Conservation (phyloP, 2,113 vertebrate genomes). For the Panthera leo region DNA sequence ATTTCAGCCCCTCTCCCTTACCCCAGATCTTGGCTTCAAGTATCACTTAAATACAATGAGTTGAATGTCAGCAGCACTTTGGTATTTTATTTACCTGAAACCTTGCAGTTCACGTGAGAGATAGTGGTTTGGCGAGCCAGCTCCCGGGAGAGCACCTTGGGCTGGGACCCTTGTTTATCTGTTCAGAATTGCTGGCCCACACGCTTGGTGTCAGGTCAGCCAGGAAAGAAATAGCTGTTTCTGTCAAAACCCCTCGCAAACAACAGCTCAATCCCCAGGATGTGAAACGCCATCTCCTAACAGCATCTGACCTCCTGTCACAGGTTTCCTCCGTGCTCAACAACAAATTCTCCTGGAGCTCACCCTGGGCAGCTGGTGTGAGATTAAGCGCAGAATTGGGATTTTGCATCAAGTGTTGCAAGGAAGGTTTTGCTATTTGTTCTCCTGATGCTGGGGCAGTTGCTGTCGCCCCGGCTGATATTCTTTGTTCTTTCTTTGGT, state of each 20-base stretch:
- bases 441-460: background rate
- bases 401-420: background rate
- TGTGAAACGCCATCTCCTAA: background rate
- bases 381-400: fast-evolving
- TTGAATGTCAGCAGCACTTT: background rate
- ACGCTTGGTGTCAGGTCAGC: background rate
- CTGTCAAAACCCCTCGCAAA: background rate
- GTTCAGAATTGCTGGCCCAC: constrained; percentile 31
- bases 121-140: background rate
- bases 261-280: background rate
- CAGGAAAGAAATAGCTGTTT: constrained; percentile 5
- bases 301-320: background rate
- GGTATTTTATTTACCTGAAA: constrained; percentile 43
- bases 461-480: background rate
- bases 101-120: background rate
- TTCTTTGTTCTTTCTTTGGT: background rate
- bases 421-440: background rate
- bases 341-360: background rate
- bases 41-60: constrained; percentile 5
- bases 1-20: background rate
- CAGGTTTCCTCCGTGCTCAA: background rate
- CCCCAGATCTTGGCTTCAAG: background rate
- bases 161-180: background rate
- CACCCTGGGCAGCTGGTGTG: background rate
- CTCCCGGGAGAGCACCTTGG: background rate